phyloP scores from a whole-genome alignment of 2,113 vertebrate species.

The Heterotilapia buettikoferi region DNA sequence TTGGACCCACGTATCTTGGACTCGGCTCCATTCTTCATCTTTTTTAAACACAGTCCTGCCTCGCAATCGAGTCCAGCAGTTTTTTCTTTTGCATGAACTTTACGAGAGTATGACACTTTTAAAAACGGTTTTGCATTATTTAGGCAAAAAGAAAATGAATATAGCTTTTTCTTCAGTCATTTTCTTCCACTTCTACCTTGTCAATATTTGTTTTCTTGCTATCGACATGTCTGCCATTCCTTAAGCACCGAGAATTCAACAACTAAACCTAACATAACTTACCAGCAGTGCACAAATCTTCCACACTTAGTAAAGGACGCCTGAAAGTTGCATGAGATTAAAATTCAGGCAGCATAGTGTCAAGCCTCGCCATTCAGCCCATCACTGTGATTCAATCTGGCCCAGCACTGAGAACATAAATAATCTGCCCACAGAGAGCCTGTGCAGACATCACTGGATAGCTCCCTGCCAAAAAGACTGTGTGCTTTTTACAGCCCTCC shows the following conservation, averaged over 20 bases:
- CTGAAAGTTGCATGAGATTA: constrained; percentile 18
- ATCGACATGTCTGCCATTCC: background rate
- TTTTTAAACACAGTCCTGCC: background rate
- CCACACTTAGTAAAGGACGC: background rate
- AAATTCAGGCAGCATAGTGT: constrained; percentile 29
- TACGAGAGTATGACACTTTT: background rate
- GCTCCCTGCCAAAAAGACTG: constrained; percentile 1
- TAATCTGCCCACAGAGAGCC: constrained; percentile 34
- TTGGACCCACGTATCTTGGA: background rate
- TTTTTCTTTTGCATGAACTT: background rate
- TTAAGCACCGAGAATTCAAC: background rate
- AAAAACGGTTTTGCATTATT: background rate
- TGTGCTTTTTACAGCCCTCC: constrained; percentile 10
- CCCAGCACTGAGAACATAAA: constrained; percentile 29
- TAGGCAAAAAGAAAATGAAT: background rate
- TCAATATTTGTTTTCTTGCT: background rate
- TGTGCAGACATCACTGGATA: constrained; percentile 15
- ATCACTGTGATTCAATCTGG: constrained; percentile 45
- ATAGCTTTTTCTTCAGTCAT: background rate
- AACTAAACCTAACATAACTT: background rate
- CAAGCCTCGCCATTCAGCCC: constrained; percentile 17
- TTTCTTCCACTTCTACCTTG: background rate
- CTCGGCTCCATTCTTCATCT: background rate
- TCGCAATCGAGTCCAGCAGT: background rate
- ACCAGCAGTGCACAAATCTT: background rate